Evolutionary conservation across 2,797 vertebrate species (phyloP).

Genomic region (Danio albolineatus): DNA sequence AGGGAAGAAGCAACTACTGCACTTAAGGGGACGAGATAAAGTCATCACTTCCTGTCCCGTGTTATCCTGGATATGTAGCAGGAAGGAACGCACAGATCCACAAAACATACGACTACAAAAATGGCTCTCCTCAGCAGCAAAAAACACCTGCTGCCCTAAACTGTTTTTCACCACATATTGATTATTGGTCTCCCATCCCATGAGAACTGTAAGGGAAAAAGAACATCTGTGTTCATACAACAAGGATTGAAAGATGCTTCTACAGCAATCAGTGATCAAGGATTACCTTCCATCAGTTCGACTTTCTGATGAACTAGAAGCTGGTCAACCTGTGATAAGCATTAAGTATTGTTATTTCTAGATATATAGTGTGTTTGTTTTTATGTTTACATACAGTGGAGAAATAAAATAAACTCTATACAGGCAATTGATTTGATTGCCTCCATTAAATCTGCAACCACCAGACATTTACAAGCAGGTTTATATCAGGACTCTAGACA

Average conservation of each 20-base stretch:
- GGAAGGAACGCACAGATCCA: slow-evolving; percentile 76
- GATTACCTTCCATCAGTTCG: slow-evolving; percentile 56
- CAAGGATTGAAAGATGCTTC: not conserved
- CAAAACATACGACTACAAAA: slow-evolving; percentile 74
- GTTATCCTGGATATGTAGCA: slow-evolving; percentile 78
- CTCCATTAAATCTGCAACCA: too few species aligned
- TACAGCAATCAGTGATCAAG: not conserved
- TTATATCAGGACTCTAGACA: too few species aligned
- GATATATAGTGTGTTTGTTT: too few species aligned
- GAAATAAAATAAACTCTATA: too few species aligned
- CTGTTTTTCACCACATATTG: slow-evolving; percentile 82
- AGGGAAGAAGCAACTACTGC: slow-evolving; percentile 77
- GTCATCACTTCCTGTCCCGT: slow-evolving; percentile 76
- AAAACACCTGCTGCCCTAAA: slow-evolving; percentile 81
- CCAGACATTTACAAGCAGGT: too few species aligned
- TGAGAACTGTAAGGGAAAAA: slow-evolving; percentile 68
- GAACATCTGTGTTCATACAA: not conserved
- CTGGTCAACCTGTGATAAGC: slow-evolving; percentile 76
- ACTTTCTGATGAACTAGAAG: slow-evolving; percentile 81
- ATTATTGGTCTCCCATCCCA: slow-evolving; percentile 81
- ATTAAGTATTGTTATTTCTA: not conserved
- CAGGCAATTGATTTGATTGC: too few species aligned
- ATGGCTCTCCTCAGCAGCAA: slow-evolving; percentile 79
- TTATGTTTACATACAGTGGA: too few species aligned
- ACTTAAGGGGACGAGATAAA: slow-evolving; percentile 77